These are phyloP conservation scores for Ceratina calcarata DNA, from an alignment of 1,140 invertebrate species.

Conservation along the genomic window DNA sequence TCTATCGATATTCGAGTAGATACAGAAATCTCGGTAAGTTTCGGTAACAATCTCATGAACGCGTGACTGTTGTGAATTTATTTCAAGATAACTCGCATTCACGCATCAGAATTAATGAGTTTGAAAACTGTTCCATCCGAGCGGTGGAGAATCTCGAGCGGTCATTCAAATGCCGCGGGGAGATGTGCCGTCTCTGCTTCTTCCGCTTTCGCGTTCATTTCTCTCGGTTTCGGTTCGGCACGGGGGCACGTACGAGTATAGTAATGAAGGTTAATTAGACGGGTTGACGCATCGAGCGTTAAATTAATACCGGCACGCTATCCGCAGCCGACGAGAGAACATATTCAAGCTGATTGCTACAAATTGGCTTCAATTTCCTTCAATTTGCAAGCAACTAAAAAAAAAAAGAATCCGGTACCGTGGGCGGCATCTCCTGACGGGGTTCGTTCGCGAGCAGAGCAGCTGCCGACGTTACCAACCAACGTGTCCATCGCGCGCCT, in stretches of 20 bases:
- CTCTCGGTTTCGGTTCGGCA: conserved; percentile 5
- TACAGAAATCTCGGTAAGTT: neutral
- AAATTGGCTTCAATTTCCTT: conserved; percentile 73
- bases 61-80: neutral
- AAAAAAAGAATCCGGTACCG: conserved; percentile 34
- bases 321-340: conserved; percentile 39
- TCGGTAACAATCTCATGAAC: neutral
- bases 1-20: neutral
- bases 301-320: conserved; percentile 62
- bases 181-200: neutral
- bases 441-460: neutral
- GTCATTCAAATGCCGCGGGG: neutral
- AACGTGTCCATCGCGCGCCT: too few species aligned
- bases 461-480: neutral
- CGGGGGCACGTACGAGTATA: conserved; percentile 45
- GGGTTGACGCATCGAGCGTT: conserved; percentile 55
- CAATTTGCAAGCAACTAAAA: conserved; percentile 51
- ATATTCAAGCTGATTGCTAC: conserved; percentile 66
- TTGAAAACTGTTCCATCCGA: too few species aligned
- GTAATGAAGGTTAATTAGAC: conserved; percentile 67
- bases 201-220: neutral
- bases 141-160: too few species aligned
- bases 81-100: too few species aligned
- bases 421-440: conserved; percentile 56
- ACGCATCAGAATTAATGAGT: too few species aligned